phyloP scores from a whole-genome alignment of 2,797 vertebrate species.

The Alcedo atthis region DNA sequence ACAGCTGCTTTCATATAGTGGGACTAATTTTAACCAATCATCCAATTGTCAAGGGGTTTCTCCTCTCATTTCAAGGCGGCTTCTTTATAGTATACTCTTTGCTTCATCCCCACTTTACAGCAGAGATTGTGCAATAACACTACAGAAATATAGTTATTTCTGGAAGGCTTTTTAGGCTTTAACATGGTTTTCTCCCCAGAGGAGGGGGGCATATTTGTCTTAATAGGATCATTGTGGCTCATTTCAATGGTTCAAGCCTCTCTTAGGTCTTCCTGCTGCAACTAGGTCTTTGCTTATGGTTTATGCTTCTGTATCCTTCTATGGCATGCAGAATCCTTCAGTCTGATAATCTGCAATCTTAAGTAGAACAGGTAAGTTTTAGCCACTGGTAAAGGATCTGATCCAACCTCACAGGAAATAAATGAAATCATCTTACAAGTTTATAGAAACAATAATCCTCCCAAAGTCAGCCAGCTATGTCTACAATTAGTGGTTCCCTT shows the following conservation, averaged over 20 bases:
- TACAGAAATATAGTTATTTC: slow-evolving; percentile 24
- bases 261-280: neutral
- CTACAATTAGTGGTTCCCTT: neutral
- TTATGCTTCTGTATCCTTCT: neutral
- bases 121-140: slow-evolving; percentile 38
- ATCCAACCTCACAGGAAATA: neutral
- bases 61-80: slow-evolving; percentile 24
- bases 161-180: slow-evolving; percentile 35
- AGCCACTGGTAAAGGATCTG: neutral
- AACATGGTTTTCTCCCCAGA: neutral
- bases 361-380: neutral
- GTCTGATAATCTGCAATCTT: neutral
- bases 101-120: slow-evolving; percentile 11
- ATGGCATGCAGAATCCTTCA: neutral
- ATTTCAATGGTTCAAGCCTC: neutral
- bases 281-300: neutral
- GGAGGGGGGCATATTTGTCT: slow-evolving; percentile 20
- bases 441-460: neutral
- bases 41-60: slow-evolving; percentile 30
- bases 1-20: slow-evolving; percentile 27
- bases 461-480: neutral
- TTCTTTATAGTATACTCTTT: slow-evolving; percentile 52
- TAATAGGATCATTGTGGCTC: slow-evolving; percentile 14
- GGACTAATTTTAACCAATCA: slow-evolving; percentile 62
- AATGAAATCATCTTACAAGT: neutral